phyloP scores from a whole-genome alignment of 2,888 invertebrate species.

The Tortrix viridana region DNA sequence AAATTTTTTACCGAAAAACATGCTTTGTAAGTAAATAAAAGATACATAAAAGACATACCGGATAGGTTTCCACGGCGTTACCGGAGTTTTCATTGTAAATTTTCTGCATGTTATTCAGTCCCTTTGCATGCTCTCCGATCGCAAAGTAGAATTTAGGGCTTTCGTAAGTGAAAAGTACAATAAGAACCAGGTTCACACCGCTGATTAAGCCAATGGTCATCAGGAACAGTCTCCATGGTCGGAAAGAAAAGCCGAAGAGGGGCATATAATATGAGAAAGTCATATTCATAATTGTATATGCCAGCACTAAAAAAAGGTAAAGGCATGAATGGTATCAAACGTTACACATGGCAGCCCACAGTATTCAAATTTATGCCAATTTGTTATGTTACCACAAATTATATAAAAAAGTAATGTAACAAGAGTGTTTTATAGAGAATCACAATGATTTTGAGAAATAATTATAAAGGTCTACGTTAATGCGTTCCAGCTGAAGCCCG shows the following conservation, averaged over 20 bases:
- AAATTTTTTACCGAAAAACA: too few species aligned
- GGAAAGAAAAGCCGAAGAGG: constrained; percentile 16
- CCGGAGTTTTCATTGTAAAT: constrained; percentile 20
- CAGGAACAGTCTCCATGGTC: constrained; percentile 25
- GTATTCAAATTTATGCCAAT: too few species aligned
- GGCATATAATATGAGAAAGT: constrained; percentile 23
- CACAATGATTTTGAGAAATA: too few species aligned
- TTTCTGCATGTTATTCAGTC: constrained; percentile 21
- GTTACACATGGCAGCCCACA: too few species aligned
- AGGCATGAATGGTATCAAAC: neutral
- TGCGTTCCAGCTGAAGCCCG: too few species aligned
- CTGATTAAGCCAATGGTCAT: constrained; percentile 11
- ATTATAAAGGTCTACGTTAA: too few species aligned
- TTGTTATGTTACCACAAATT: too few species aligned
- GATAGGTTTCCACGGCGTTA: constrained; percentile 5
- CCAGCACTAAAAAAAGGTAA: constrained; percentile 7
- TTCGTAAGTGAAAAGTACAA: constrained; percentile 17
- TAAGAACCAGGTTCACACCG: constrained; percentile 13
- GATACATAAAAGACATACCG: neutral
- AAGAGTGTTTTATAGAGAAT: too few species aligned
- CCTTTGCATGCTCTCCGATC: constrained; percentile 17
- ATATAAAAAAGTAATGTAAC: too few species aligned
- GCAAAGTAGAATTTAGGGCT: constrained; percentile 31
- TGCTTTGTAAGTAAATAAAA: too few species aligned
- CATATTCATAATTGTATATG: constrained; percentile 20